phyloP scores from a whole-genome alignment of 2,888 invertebrate genomes.

The Philopedon plagiatum region DNA sequence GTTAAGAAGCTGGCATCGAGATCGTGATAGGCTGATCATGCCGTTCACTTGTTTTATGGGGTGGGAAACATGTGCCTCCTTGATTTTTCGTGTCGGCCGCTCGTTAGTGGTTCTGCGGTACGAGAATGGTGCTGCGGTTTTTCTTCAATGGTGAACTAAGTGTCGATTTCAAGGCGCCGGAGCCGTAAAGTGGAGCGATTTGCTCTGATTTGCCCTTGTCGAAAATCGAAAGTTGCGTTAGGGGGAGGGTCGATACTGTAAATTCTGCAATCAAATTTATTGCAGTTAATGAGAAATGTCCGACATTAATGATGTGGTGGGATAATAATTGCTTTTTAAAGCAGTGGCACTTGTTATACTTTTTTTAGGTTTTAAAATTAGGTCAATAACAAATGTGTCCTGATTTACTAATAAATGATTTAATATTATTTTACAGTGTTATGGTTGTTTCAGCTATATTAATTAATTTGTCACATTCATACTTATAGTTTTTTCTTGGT shows the following conservation, averaged over 20 bases:
- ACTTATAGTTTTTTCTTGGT: not conserved
- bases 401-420: conserved; percentile 9
- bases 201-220: conserved; percentile 40
- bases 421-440: not conserved
- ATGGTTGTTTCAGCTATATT: too few species aligned
- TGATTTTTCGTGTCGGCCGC: conserved; percentile 47
- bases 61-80: conserved; percentile 59
- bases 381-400: conserved; percentile 12
- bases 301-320: conserved; percentile 14
- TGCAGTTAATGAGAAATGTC: conserved; percentile 23
- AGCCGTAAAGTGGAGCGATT: conserved; percentile 33
- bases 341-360: not conserved
- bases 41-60: conserved; percentile 63
- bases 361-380: conserved; percentile 1
- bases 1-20: conserved; percentile 40
- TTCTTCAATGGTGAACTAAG: conserved; percentile 28
- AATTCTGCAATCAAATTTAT: conserved; percentile 22
- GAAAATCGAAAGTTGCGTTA: conserved; percentile 42
- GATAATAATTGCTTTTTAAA: conserved; percentile 6
- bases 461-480: not conserved
- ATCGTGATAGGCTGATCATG: conserved; percentile 60
- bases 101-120: conserved; percentile 37
- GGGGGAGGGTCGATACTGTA: conserved; percentile 32
- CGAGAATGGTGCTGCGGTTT: conserved; percentile 35
- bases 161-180: conserved; percentile 22